Conservation (phyloP, 2,113 vertebrate genomes). For the Marmota monax region DNA sequence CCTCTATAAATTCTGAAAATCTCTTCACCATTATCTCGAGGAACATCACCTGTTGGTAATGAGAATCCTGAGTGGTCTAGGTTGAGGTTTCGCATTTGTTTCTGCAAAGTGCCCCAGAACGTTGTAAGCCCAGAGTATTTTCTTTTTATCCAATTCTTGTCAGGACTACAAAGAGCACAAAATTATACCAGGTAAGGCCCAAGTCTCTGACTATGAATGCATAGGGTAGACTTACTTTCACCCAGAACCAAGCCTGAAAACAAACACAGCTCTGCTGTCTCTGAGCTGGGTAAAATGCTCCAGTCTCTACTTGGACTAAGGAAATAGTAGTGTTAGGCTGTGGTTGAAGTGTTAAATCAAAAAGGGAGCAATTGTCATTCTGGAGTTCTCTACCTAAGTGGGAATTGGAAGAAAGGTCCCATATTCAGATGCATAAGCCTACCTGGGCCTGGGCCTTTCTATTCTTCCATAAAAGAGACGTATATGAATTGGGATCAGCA, state of each 20-base stretch:
- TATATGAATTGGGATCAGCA: too few relatives aligned
- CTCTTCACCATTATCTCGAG: background rate
- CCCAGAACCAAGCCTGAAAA: background rate
- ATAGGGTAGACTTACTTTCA: background rate
- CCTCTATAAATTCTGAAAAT: background rate
- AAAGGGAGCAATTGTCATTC: too few relatives aligned
- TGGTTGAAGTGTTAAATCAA: too few relatives aligned
- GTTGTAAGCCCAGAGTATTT: background rate
- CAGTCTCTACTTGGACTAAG: too few relatives aligned
- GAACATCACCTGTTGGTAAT: background rate
- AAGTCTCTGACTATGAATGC: background rate
- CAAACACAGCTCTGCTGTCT: background rate
- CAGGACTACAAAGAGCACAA: background rate
- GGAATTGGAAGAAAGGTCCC: too few relatives aligned
- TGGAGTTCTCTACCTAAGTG: too few relatives aligned
- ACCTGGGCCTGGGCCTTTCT: too few relatives aligned
- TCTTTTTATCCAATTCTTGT: constrained; percentile 19
- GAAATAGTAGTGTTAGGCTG: too few relatives aligned
- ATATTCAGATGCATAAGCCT: too few relatives aligned
- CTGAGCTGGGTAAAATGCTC: too few relatives aligned
- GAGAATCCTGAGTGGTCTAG: background rate
- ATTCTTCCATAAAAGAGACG: too few relatives aligned
- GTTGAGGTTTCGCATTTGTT: background rate
- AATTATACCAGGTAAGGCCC: background rate
- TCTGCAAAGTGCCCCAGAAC: background rate